Evolutionary conservation across 1,140 invertebrate genomes (phyloP), one percentile per base, ranked within the genome.

Genomic region (Cyclargus thomasi): DNA sequence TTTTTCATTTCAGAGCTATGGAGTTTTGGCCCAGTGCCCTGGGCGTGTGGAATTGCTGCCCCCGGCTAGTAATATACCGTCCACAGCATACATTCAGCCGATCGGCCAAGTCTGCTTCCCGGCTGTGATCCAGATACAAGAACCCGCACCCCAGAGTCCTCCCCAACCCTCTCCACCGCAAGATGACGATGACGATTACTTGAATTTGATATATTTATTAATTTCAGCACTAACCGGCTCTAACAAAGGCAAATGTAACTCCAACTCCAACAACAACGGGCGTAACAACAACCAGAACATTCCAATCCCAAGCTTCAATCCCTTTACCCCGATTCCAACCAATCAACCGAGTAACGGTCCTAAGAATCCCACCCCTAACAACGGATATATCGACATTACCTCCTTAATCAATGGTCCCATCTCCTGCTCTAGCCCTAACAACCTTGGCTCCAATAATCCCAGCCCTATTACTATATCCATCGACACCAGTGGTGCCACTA

Each of bases 91-190:
- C 39, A 55, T 82, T 7, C 74, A 78, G 29, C 70, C 83, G 0
- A 65, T 67, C 17, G 70, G 74, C n/a, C 78, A 83, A 22, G 76
- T 77, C 53, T 70, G 79, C 14, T 75, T 83, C 11, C 80, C 83
- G 22, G 76, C 77, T 10, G 23, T 81, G 23, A 57, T 59, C 36
- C 65, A 66, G 35, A 55, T 57, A 20, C 23, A 20, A 39, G 55
- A 62, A 20, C 3, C 17, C 18, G 53, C 5, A 17, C 17, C 18
- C 53, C 14, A 53, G 47, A 53, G 16, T 2, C 47, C 47, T 16
- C 18, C 18, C 4, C 20, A 7, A 21, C 55, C 65, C 10, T 53
- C 57, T 1, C 57, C 57, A 18, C 57, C 22, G 1, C 18, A 57
- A 36, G 74, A 80, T n/a, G 75, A 81, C 55, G 72, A 75, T 63